Evolutionary conservation across 1,140 invertebrate genomes (phyloP), one percentile per base, ranked within the genome.

Genomic region (Drosophila takahashii): DNA sequence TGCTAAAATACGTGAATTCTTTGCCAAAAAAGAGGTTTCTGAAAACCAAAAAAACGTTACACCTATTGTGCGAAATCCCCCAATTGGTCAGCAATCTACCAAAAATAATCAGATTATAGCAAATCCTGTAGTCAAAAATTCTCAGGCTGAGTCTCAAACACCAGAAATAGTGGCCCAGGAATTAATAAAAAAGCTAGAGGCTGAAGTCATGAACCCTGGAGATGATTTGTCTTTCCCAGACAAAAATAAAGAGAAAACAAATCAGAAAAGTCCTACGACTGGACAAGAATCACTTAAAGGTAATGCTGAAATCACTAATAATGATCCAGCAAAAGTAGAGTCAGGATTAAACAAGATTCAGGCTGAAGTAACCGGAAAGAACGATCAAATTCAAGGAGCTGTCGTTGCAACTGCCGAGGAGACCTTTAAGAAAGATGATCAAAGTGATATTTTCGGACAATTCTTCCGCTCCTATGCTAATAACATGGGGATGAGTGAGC

Each of bases 1-100:
- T 58, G 11, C 22, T 11, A 32, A 42, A 29, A 71, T 90, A 4
- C 22, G 50, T 2, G 45, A 66, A 0, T 74, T 54, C 34, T 76
- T 48, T 22, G 44, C 37, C 4, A 39, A 61, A 27, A 60, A 47
- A 8, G 13, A 57, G 6, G 3, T 59, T 0, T 65, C 13, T n/a
- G 36, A n/a, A 7, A 64, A 7, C 16, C n/a, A 18, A 37, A 53
- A 37, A 1, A 65, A 53, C 10, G n/a, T 13, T 0, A 5, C 10
- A 7, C 1, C 39, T 9, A 59, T 8, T 4, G 42, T 10, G 3
- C 32, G 36, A 9, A 29, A 26, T 9, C 13, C 27, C 1, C 10
- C 13, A 34, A 4, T 11, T 9, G 13, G 2, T 5, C 34, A 18
- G 6, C 6, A 16, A 22, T 11, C 36, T 1, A 18, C 4, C 27